These are phyloP conservation scores for Craniophora ligustri DNA, from an alignment of 2,888 invertebrate species.

Conservation along the genomic window DNA sequence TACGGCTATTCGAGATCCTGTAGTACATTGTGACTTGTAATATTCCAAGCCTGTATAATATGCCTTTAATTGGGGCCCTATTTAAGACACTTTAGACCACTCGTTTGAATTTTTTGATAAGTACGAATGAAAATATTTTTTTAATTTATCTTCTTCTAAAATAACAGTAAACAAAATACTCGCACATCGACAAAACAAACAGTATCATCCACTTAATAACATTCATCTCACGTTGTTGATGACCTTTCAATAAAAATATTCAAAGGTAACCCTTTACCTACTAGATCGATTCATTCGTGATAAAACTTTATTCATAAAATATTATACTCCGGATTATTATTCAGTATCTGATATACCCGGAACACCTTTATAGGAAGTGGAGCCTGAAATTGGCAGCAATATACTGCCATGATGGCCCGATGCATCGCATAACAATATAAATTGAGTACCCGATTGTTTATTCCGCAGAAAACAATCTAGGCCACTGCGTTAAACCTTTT, in stretches of 20 bases:
- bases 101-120: no score
- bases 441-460: conserved; percentile 20
- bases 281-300: conserved; percentile 2
- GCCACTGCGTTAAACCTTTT: not conserved
- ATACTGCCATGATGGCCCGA: conserved; percentile 3
- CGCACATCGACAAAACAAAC: not conserved
- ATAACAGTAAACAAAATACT: no score
- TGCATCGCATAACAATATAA: conserved; percentile 15
- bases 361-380: conserved; percentile 4
- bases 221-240: not conserved
- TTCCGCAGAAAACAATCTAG: conserved; percentile 12
- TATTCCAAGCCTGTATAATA: no score
- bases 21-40: no score
- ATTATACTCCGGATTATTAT: not conserved
- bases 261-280: not conserved
- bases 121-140: no score
- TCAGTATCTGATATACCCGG: not conserved
- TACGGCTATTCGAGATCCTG: no score
- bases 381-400: conserved; percentile 39
- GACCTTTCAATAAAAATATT: not conserved
- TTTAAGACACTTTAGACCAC: no score
- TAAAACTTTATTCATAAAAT: not conserved
- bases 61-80: no score
- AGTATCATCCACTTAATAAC: not conserved
- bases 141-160: no score